Evolutionary conservation across 2,888 invertebrate genomes (phyloP), one percentile per base, ranked within the genome.

Genomic region (Hypolimnas misippus): DNA sequence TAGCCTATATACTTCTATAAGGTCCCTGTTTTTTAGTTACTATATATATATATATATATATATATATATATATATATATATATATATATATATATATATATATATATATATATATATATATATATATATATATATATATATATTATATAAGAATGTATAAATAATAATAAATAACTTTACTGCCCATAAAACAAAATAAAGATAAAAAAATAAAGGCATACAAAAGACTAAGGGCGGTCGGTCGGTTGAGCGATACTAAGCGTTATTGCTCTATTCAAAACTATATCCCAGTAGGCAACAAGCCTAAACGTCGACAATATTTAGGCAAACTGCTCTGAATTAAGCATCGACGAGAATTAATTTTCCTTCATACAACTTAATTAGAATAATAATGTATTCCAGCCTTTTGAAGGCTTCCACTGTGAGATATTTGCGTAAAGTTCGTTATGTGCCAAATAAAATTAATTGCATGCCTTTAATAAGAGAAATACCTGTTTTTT

Each of bases 301-400:
- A 16, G 2, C 59, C 25, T 59, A 66, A 70, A 56, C 68, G 56
- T 63, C 67, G 64, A 68, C 69, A 69, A 65, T 70, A 69, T 70
- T 70, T 71, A 69, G 63, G 70, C 64, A 66, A 62, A 65, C 67
- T 69, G 65, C 70, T 68, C 68, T 67, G 66, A 69, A 70, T 69
- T 70, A 70, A 70, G 66, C 68, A 66, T 65, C 67, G 67, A 68
- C 64, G 59, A 58, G 68, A 71, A 72, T 72, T 73, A 72, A 71
- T 72, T 72, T 72, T 65, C 66, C 65, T 64, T 69, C 67, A 68
- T 65, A 71, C 63, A 71, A 69, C 65, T 67, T 69, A 72, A 70
- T 70, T 69, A 70, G 69, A 70, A 68, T 65, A 68, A 68, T 67
- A 64, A 64, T 61, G 53, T 61, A 64, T 67, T 49, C 58, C 66